Percentiles rank a stretch among this genome's conserved stretches.
phyloP scores from a whole-genome alignment of 1,140 invertebrate species.

The Drosophila funebris region DNA sequence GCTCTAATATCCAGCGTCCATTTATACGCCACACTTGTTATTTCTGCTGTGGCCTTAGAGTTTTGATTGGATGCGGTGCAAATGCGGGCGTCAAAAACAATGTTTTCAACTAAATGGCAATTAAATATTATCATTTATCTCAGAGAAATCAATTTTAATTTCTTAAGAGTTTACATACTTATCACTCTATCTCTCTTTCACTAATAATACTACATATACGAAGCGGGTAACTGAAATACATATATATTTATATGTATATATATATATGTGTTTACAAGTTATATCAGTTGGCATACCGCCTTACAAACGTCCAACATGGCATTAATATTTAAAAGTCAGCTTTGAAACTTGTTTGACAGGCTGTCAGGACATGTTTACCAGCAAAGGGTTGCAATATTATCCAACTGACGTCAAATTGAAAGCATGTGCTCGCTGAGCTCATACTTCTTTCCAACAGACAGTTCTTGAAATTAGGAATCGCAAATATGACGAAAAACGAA shows the following conservation, averaged over 20 bases:
- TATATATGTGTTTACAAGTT: not conserved
- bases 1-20: slow-evolving; percentile 59
- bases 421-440: slow-evolving; percentile 48
- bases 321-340: slow-evolving; percentile 78
- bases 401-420: slow-evolving; percentile 67
- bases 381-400: slow-evolving; percentile 62
- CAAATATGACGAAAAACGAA: not conserved
- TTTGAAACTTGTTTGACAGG: slow-evolving; percentile 76
- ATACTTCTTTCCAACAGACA: not conserved
- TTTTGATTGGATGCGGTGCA: slow-evolving; percentile 38
- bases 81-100: slow-evolving; percentile 20
- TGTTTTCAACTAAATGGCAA: slow-evolving; percentile 3
- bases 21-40: slow-evolving; percentile 29
- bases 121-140: slow-evolving; percentile 12
- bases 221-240: not conserved
- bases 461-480: slow-evolving; percentile 1
- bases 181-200: not conserved
- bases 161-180: not conserved
- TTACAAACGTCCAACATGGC: slow-evolving; percentile 40
- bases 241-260: not conserved
- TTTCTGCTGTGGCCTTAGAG: slow-evolving; percentile 30
- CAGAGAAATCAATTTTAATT: slow-evolving; percentile 5
- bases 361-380: slow-evolving; percentile 70
- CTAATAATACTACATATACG: not conserved
- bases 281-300: not conserved